Percentiles rank a stretch among this genome's conserved stretches.
Conservation (phyloP, 2,113 vertebrate genomes). For the Austrofundulus limnaeus region DNA sequence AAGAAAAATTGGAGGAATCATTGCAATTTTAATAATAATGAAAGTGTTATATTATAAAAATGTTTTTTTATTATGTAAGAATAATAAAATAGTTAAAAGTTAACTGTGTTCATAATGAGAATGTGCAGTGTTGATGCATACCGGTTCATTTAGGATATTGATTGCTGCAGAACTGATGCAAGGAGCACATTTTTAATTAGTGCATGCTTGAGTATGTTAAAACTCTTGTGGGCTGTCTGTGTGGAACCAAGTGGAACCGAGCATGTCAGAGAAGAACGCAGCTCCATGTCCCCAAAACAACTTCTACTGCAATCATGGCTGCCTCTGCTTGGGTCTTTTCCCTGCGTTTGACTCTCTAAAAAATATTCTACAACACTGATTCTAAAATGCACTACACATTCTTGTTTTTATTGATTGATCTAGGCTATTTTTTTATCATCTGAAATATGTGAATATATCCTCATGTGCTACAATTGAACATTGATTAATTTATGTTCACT, state of each 20-base stretch:
- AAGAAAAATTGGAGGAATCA: slow-evolving; percentile 21
- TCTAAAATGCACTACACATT: no score
- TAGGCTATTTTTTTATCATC: no score
- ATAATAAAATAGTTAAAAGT: slow-evolving; percentile 1
- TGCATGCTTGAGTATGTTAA: slow-evolving; percentile 73
- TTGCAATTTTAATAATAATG: slow-evolving; percentile 18
- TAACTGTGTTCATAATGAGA: slow-evolving; percentile 18
- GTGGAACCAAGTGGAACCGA: slow-evolving; percentile 77
- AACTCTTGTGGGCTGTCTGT: slow-evolving; percentile 64
- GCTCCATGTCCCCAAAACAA: slow-evolving; percentile 21
- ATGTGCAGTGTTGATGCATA: slow-evolving; percentile 69
- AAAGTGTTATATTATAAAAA: not conserved
- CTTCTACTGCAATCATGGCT: not conserved
- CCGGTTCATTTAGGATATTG: slow-evolving; percentile 76
- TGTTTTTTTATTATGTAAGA: not conserved
- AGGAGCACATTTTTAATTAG: slow-evolving; percentile 80
- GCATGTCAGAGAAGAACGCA: slow-evolving; percentile 38
- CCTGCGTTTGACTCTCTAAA: slow-evolving; percentile 13
- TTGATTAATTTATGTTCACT: no score
- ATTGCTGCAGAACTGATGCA: slow-evolving; percentile 57
- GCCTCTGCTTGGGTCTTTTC: slow-evolving; percentile 45
- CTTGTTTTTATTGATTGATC: no score
- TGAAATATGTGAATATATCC: no score
- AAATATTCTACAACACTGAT: no score
- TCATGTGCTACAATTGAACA: no score